A percentile compares a stretch with the other conserved stretches of the same genome.
Evolutionary conservation across 2,797 vertebrate genomes (phyloP).

Genomic region (Pipistrellus pipistrellus): DNA sequence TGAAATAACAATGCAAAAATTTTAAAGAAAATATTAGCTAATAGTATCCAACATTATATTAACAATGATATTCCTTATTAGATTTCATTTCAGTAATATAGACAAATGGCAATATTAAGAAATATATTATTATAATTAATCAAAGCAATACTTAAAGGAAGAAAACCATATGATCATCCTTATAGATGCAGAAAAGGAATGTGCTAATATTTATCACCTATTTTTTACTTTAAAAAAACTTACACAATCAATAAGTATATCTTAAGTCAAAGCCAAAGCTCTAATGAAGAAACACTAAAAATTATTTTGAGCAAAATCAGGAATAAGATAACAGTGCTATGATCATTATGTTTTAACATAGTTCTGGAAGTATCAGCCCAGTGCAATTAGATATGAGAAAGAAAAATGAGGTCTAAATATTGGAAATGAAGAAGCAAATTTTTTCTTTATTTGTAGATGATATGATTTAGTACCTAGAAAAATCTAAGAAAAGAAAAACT

Average conservation of each 20-base stretch:
- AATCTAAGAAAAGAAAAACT: conserved; percentile 47
- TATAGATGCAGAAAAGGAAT: conserved; percentile 39
- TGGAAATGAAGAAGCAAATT: conserved; percentile 24
- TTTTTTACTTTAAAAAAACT: conserved; percentile 29
- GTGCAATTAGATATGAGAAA: conserved; percentile 11
- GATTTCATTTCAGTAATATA: conserved; percentile 42
- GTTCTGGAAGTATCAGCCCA: conserved; percentile 23
- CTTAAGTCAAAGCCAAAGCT: conserved; percentile 39
- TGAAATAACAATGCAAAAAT: conserved; percentile 49
- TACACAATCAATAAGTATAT: conserved; percentile 51
- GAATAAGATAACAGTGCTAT: not conserved
- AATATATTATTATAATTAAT: conserved; percentile 52
- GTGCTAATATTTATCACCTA: not conserved
- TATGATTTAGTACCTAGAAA: conserved; percentile 46
- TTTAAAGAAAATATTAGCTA: conserved; percentile 52
- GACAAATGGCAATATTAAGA: conserved; percentile 9
- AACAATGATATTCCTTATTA: not conserved
- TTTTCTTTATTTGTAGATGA: conserved; percentile 51
- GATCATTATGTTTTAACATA: conserved; percentile 25
- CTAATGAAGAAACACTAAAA: conserved; percentile 11
- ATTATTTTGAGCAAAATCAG: conserved; percentile 60
- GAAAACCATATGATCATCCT: not conserved
- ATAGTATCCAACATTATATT: not conserved
- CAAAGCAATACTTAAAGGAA: conserved; percentile 46
- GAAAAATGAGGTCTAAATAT: not conserved